Percentiles rank a stretch among this genome's conserved stretches.
phyloP scores from a whole-genome alignment of 2,888 invertebrate genomes.

The Orthonychiurus folsomi region DNA sequence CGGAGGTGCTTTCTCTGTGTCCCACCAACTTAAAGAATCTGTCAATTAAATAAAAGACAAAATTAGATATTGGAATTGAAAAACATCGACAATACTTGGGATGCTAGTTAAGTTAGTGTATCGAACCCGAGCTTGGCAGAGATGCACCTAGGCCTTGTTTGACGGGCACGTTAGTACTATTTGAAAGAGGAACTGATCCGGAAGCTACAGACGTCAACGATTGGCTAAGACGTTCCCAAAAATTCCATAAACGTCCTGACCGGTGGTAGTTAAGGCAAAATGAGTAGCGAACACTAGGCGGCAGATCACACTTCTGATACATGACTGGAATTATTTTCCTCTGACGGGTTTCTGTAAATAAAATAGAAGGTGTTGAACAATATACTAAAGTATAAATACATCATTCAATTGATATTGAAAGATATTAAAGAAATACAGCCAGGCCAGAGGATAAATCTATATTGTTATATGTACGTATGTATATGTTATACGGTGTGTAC shows the following conservation, averaged over 20 bases:
- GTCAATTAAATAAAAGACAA: neutral
- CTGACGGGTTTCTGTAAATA: constrained; percentile 47
- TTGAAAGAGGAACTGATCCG: neutral
- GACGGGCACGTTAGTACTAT: neutral
- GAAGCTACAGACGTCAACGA: constrained; percentile 44
- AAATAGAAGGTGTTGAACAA: neutral
- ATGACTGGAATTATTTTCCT: constrained; percentile 64
- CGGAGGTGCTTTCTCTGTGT: constrained; percentile 8
- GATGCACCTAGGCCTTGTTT: neutral
- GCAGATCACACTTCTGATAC: constrained; percentile 57
- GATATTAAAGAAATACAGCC: too few relatives aligned
- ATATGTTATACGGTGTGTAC: too few relatives aligned
- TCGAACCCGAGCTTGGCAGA: neutral
- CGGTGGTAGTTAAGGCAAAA: constrained; percentile 56
- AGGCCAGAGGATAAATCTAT: too few relatives aligned
- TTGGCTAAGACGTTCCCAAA: constrained; percentile 60
- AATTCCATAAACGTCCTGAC: constrained; percentile 52
- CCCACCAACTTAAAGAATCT: constrained; percentile 20
- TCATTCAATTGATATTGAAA: neutral
- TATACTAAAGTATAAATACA: neutral
- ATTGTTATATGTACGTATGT: too few relatives aligned
- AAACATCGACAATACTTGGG: neutral
- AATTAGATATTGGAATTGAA: constrained; percentile 2
- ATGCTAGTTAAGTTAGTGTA: neutral
- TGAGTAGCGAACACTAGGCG: constrained; percentile 57